These are phyloP conservation scores for Gadopsis bispinosus DNA, from an alignment of 2,797 vertebrate species.

Conservation along the genomic window DNA sequence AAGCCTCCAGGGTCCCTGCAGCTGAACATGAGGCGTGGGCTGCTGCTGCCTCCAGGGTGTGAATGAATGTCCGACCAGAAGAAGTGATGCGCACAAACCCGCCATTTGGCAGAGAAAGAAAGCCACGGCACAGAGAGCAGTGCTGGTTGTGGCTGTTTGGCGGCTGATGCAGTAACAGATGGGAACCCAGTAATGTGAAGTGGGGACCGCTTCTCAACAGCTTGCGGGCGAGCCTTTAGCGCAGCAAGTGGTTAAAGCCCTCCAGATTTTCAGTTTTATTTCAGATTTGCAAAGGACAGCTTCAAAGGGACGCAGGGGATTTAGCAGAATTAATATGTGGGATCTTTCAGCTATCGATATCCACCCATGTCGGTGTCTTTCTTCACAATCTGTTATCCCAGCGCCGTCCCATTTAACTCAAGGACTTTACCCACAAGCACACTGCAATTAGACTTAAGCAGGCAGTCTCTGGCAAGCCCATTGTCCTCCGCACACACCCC, in stretches of 20 bases:
- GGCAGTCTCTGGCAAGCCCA: constrained; percentile 31
- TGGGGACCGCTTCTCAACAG: constrained; percentile 60
- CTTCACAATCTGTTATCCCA: constrained; percentile 59
- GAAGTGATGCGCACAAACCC: constrained; percentile 32
- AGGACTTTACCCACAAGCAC: constrained; percentile 50
- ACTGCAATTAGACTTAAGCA: constrained; percentile 69
- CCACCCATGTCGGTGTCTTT: constrained; percentile 24
- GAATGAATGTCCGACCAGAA: constrained; percentile 49
- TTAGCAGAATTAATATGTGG: constrained; percentile 45
- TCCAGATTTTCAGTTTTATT: constrained; percentile 73
- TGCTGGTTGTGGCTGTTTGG: constrained; percentile 68
- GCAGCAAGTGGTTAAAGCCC: constrained; percentile 69
- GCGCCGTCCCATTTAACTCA: constrained; percentile 17
- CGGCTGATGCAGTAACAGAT: constrained; percentile 68
- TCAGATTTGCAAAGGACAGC: constrained; percentile 37
- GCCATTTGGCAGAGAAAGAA: constrained; percentile 41
- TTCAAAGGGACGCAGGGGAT: constrained; percentile 51
- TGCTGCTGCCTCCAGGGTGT: constrained; percentile 55
- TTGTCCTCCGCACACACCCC: constrained; percentile 38
- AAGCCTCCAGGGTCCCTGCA: constrained; percentile 40
- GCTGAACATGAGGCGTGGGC: constrained; percentile 44
- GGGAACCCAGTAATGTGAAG: constrained; percentile 65
- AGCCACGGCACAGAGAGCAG: background rate
- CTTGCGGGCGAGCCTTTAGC: constrained; percentile 59
- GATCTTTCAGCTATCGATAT: constrained; percentile 52